Base-by-base conservation (phyloP, 2,113 vertebrate species). In the Zapus hudsonius region DNA sequence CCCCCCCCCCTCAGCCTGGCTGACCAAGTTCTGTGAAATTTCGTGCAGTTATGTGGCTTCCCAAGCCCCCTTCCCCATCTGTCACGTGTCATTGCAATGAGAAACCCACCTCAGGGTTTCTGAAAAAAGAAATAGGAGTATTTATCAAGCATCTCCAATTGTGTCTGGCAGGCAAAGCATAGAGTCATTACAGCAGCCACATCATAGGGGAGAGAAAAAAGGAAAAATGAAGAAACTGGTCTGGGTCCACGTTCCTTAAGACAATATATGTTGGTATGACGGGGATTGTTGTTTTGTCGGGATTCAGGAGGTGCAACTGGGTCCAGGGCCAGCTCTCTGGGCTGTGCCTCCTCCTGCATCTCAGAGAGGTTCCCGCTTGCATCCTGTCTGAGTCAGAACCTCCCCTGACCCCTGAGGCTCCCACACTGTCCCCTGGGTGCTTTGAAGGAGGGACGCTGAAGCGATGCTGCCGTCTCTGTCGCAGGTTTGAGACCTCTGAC, bases 281-380 rank as follows among this genome's bases (percentile, higher is more conserved):
- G 5, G 10, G n/a, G 38, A 10, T 10, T 44, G 23, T 33, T 83
- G 36, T 44, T 74, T 42, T 47, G 42, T 16, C 10, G 3, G 27
- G 38, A 36, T 63, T 88, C 63, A 23, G 20, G 29, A 5, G 36
- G 5, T 15, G 0, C 29, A 6, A 38, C 17, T 47, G 67, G 59
- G 29, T 15, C 52, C 16, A 12, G 55, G 61, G 38, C 61, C 69
- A 70, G 27, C 31, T 52, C 59, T 47, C 1, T 1, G 8, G 15
- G 7, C 7, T 6, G 20, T 0, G 16, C 23, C 1, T 52, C 29
- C 44, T 0, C 0, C 0, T 7, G 63, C 16, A 7, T 38, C 55
- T 69, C 31, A 55, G 66, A 44, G 42, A 12, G 31, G 20, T 20
- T 38, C 13, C 8, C 20, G 8, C 42, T 44, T 20, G 16, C 64